Evolutionary conservation across 2,113 vertebrate species (phyloP).

Genomic region (Dendropsophus ebraccatus): DNA sequence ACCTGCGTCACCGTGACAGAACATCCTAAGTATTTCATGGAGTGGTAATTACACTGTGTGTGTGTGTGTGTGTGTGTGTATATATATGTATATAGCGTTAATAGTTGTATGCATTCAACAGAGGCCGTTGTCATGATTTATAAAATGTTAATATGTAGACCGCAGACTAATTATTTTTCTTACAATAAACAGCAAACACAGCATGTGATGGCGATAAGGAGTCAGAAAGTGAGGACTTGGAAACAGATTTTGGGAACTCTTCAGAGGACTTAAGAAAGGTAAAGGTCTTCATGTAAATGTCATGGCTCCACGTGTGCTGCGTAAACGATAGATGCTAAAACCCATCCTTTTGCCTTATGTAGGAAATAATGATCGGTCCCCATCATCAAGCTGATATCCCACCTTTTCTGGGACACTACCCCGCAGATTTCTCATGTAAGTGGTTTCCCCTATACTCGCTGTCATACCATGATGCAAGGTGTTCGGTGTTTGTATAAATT

Average conservation of each 20-base stretch:
- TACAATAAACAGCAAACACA: constrained; percentile 82
- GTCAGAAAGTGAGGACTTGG: constrained; percentile 84
- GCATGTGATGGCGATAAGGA: constrained; percentile 94
- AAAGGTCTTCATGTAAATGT: constrained; percentile 29
- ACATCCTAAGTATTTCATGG: too few species aligned
- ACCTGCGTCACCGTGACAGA: too few species aligned
- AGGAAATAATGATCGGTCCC: constrained; percentile 98
- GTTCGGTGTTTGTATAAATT: background rate
- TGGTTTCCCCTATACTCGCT: background rate
- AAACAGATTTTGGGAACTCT: constrained; percentile 85
- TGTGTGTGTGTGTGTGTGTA: too few species aligned
- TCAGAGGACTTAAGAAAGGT: constrained; percentile 95
- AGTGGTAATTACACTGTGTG: too few species aligned
- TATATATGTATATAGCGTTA: too few species aligned
- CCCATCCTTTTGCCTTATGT: background rate
- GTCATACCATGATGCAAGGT: background rate
- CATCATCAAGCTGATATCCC: constrained; percentile 98
- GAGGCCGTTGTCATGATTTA: too few species aligned
- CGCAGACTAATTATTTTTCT: constrained; percentile 10
- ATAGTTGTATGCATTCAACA: too few species aligned
- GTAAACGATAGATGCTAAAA: background rate
- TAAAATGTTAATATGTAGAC: too few species aligned
- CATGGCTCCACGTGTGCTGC: background rate
- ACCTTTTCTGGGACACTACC: constrained; percentile 80
- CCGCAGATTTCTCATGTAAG: constrained; percentile 80